Conservation (phyloP, 2,888 invertebrate genomes). For the Trissolcus brochymenae region DNA sequence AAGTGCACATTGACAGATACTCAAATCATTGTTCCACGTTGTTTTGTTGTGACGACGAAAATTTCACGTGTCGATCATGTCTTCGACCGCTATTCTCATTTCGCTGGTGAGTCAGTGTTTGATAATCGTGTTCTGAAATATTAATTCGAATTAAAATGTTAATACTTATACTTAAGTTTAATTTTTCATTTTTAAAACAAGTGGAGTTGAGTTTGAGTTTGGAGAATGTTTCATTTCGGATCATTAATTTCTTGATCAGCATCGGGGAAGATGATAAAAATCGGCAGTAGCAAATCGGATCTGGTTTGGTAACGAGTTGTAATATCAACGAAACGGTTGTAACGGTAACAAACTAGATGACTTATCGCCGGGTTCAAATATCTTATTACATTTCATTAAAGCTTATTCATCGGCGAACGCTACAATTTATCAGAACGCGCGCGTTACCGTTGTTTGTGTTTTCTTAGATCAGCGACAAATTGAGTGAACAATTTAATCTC, state of each 20-base stretch:
- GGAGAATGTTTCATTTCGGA: constrained; percentile 12
- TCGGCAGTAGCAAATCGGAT: constrained; percentile 46
- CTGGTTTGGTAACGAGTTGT: constrained; percentile 53
- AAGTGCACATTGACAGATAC: constrained; percentile 29
- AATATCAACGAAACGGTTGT: constrained; percentile 54
- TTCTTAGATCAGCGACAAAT: background rate
- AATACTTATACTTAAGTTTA: no score
- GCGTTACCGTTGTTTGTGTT: constrained; percentile 1
- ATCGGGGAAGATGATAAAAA: constrained; percentile 24
- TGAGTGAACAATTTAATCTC: background rate
- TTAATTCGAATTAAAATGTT: no score
- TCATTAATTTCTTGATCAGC: constrained; percentile 17
- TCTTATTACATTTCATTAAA: constrained; percentile 8
- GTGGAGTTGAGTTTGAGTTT: background rate
- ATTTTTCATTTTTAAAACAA: background rate
- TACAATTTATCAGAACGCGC: constrained; percentile 2
- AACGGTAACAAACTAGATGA: constrained; percentile 56
- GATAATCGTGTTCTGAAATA: no score
- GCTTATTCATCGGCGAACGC: constrained; percentile 8
- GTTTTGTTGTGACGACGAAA: constrained; percentile 2
- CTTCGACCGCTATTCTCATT: constrained; percentile 57
- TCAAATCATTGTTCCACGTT: constrained; percentile 3
- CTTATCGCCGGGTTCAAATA: constrained; percentile 29
- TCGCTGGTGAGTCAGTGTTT: constrained; percentile 60
- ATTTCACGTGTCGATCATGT: constrained; percentile 56